phyloP scores from a whole-genome alignment of 2,797 vertebrate genomes.

The Tapera naevia region DNA sequence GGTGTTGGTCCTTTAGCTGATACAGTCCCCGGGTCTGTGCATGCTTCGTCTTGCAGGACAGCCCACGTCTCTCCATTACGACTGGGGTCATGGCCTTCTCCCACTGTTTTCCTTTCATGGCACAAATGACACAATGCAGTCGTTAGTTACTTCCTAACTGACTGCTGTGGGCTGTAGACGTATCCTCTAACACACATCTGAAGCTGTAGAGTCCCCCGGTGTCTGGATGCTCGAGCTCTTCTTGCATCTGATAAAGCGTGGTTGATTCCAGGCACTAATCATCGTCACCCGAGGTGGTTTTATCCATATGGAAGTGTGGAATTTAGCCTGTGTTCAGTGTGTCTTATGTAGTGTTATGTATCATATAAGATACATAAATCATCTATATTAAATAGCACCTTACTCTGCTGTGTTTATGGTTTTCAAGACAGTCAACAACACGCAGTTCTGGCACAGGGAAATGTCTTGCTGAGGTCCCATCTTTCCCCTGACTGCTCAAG shows the following conservation, averaged over 20 bases:
- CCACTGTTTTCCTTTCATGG: background rate
- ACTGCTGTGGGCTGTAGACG: background rate
- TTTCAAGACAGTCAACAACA: background rate
- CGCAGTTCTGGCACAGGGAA: accelerated
- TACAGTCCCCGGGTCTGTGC: background rate
- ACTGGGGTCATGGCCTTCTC: background rate
- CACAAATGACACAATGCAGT: background rate
- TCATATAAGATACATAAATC: background rate
- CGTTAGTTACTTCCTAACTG: background rate
- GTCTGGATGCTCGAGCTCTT: background rate
- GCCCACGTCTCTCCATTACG: background rate
- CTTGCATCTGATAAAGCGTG: background rate
- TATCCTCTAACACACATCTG: background rate
- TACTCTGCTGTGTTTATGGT: background rate
- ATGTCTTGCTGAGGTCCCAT: accelerated
- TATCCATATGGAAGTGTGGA: background rate
- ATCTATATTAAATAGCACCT: accelerated
- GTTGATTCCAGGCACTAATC: accelerated
- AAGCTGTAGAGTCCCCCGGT: background rate
- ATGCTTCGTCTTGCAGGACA: background rate
- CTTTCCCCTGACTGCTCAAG: background rate
- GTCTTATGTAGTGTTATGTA: background rate
- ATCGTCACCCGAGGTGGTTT: accelerated
- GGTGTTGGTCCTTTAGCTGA: background rate
- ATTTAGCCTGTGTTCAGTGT: too few relatives aligned